phyloP scores from a whole-genome alignment of 2,113 vertebrate genomes.

The Hypocryptadius cinnamomeus region DNA sequence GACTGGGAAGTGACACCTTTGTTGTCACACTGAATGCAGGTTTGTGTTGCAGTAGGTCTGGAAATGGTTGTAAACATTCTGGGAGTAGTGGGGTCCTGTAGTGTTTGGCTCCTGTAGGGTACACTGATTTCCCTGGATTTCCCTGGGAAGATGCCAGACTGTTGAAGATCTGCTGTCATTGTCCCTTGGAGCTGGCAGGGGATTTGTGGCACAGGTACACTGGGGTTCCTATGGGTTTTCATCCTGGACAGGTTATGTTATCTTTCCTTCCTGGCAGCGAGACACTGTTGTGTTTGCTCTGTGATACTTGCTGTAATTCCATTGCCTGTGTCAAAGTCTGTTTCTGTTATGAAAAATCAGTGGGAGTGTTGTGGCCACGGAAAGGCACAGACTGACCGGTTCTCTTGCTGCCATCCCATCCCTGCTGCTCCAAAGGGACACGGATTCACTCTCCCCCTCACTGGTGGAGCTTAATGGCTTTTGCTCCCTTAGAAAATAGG shows the following conservation, averaged over 20 bases:
- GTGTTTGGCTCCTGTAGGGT: background rate
- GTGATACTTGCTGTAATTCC: background rate
- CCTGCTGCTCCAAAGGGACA: background rate
- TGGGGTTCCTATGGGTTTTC: background rate
- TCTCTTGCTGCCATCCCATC: background rate
- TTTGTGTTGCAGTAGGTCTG: background rate
- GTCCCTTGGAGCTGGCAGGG: background rate
- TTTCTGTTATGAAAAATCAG: background rate
- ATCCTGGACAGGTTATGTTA: background rate
- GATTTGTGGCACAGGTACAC: background rate
- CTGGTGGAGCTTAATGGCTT: background rate
- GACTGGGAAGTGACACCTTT: background rate
- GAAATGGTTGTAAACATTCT: background rate
- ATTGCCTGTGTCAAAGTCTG: background rate
- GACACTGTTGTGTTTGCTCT: background rate
- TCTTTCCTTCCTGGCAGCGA: background rate
- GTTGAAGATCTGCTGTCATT: background rate
- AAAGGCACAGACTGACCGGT: background rate
- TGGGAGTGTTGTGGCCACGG: background rate
- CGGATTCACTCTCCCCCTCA: background rate
- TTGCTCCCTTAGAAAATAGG: background rate
- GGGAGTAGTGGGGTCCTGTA: background rate
- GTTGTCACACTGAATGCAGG: rapidly evolving
- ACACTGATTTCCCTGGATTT: background rate
- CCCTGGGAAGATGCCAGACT: background rate